Conservation (phyloP, 1,140 invertebrate species). For the Meloidogyne floridensis region DNA sequence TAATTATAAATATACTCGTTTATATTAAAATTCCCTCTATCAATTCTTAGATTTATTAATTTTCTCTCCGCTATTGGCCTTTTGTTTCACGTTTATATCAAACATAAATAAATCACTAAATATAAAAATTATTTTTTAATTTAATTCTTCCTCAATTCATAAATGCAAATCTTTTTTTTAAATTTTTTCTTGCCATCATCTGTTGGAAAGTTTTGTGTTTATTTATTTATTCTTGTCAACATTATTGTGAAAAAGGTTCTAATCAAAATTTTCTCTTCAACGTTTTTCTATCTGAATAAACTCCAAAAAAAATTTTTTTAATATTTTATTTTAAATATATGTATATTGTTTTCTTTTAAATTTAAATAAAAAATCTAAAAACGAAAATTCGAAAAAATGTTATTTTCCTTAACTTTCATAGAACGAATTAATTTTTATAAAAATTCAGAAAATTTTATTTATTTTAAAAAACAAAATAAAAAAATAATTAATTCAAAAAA, state of each 20-base stretch:
- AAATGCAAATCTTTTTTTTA: constrained; percentile 3
- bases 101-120: too few relatives aligned
- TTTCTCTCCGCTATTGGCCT: too few relatives aligned
- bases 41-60: too few relatives aligned
- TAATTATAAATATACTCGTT: background rate
- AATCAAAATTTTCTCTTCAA: background rate
- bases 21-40: background rate
- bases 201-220: background rate
- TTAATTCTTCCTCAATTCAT: background rate
- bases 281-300: background rate
- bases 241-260: background rate
- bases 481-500: background rate
- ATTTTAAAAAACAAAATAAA: background rate
- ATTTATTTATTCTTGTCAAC: background rate
- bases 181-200: background rate
- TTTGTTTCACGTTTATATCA: too few relatives aligned
- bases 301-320: background rate
- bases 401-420: background rate
- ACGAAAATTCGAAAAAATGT: background rate
- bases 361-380: background rate
- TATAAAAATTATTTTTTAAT: background rate
- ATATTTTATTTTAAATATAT: background rate
- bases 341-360: background rate
- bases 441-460: background rate
- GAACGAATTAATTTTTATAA: background rate